Percentiles rank a stretch among this genome's conserved stretches.
Conservation (phyloP, 2,888 invertebrate genomes). For the Limenitis camilla region DNA sequence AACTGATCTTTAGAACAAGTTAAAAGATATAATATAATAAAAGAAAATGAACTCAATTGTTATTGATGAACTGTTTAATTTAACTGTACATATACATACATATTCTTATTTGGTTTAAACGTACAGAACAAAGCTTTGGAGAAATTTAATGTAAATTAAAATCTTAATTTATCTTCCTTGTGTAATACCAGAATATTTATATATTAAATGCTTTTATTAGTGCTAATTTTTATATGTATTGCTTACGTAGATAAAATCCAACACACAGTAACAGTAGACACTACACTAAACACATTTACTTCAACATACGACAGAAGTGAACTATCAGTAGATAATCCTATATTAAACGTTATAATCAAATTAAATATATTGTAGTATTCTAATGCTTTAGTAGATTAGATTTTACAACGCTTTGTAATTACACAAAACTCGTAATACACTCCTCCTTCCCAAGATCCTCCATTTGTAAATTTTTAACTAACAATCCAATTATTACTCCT, state of each 20-base stretch:
- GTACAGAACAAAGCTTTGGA: too few relatives aligned
- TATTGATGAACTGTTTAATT: too few relatives aligned
- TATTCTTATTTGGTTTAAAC: too few relatives aligned
- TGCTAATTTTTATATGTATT: not conserved
- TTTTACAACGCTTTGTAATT: constrained; percentile 8
- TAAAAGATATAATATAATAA: too few relatives aligned
- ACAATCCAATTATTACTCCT: not conserved
- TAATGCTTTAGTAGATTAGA: constrained; percentile 21
- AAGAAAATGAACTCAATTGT: too few relatives aligned
- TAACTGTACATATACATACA: too few relatives aligned
- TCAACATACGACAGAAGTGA: constrained; percentile 13
- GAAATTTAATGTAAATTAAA: too few relatives aligned
- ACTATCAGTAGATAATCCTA: constrained; percentile 1
- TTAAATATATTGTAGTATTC: not conserved
- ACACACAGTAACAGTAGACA: not conserved
- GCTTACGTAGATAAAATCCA: not conserved
- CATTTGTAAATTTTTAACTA: not conserved
- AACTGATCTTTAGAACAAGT: too few relatives aligned
- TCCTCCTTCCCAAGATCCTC: constrained; percentile 1
- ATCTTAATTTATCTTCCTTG: too few relatives aligned
- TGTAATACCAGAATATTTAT: too few relatives aligned
- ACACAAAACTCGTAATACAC: constrained; percentile 16
- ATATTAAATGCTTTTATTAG: not conserved
- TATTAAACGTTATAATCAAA: not conserved
- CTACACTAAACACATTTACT: constrained; percentile 14